These are phyloP conservation scores for Synergus gifuensis DNA, from an alignment of 2,888 invertebrate species.

Conservation along the genomic window DNA sequence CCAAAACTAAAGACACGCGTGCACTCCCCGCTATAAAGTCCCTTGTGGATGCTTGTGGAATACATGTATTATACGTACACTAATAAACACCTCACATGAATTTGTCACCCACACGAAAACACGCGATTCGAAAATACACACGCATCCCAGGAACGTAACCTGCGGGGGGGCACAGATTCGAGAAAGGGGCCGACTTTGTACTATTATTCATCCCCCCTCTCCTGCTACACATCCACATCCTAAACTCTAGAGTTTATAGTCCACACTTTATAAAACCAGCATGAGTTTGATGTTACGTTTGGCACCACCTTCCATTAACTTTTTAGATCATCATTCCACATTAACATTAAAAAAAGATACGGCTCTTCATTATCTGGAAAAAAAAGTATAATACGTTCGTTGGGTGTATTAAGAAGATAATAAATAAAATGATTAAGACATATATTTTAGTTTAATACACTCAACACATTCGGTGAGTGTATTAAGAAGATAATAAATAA, in stretches of 20 bases:
- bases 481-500: conserved; percentile 1
- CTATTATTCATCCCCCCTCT: background rate
- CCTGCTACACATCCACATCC: background rate
- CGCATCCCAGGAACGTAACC: conserved; percentile 30
- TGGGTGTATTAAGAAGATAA: background rate
- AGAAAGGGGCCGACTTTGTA: background rate
- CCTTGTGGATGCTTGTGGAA: conserved; percentile 53
- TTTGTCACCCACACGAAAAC: conserved; percentile 54
- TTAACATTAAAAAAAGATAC: background rate
- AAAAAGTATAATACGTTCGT: no score
- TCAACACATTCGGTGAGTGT: background rate
- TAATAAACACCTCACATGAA: conserved; percentile 51
- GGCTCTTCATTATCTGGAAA: background rate
- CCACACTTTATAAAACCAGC: background rate
- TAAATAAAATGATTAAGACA: background rate
- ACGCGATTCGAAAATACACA: conserved; percentile 52
- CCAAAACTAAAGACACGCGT: conserved; percentile 75
- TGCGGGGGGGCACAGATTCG: background rate
- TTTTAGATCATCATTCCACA: background rate
- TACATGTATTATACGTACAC: conserved; percentile 46
- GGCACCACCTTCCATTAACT: background rate
- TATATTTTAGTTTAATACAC: no score
- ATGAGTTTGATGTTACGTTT: background rate
- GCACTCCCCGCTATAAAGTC: conserved; percentile 65
- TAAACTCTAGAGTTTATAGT: no score